Evolutionary conservation across 2,888 invertebrate genomes (phyloP).

Genomic region (Drosophila histrio): DNA sequence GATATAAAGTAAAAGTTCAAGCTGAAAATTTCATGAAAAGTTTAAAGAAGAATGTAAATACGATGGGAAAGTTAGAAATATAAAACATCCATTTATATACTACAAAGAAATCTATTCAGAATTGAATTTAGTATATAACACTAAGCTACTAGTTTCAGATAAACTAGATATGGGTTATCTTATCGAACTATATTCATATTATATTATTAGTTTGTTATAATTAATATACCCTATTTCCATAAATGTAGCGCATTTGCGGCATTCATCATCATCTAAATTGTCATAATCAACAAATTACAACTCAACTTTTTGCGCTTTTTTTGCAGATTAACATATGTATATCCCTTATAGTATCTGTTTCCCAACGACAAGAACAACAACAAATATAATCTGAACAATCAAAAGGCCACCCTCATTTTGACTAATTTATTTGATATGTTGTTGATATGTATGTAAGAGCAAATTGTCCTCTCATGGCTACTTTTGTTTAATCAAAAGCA

Average conservation of each 20-base stretch:
- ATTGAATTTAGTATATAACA: not conserved
- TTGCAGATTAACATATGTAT: constrained; percentile 35
- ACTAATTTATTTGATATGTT: constrained; percentile 76
- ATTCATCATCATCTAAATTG: constrained; percentile 32
- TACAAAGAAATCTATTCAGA: not conserved
- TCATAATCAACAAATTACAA: constrained; percentile 30
- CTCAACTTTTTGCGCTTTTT: constrained; percentile 57
- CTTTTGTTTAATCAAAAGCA: constrained; percentile 81
- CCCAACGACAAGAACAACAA: constrained; percentile 21
- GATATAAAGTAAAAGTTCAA: constrained; percentile 10
- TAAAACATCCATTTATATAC: no score
- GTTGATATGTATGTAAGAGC: constrained; percentile 60
- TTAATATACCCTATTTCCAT: not conserved
- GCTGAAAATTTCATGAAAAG: not conserved
- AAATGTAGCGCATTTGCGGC: constrained; percentile 30
- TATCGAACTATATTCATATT: not conserved
- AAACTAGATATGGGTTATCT: no score
- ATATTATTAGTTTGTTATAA: not conserved
- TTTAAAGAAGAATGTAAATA: not conserved
- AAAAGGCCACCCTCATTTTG: constrained; percentile 73
- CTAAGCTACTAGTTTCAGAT: no score
- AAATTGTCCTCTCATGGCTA: constrained; percentile 58
- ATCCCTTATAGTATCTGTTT: constrained; percentile 15
- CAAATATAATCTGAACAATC: constrained; percentile 32
- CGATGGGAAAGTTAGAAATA: no score